These are phyloP conservation scores for Eretmocerus hayati DNA, from an alignment of 2,888 invertebrate species.

Conservation along the genomic window DNA sequence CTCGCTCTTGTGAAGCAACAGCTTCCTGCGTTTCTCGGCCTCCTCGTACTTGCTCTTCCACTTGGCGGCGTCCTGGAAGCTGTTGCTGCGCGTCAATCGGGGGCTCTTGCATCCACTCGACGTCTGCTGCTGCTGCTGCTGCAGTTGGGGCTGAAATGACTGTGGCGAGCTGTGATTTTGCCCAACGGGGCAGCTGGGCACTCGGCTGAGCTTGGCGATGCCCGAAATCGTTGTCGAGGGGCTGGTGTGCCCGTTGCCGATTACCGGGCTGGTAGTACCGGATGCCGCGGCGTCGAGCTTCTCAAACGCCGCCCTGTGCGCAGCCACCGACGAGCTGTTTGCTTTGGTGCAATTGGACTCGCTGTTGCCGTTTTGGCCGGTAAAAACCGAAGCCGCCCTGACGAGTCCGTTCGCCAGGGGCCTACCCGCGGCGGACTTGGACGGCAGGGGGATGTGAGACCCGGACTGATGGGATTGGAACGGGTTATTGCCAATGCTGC, in stretches of 20 bases:
- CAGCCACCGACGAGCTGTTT: conserved; percentile 38
- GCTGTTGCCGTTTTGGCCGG: background rate
- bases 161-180: background rate
- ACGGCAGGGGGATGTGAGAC: conserved; percentile 42
- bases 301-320: conserved; percentile 42
- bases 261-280: background rate
- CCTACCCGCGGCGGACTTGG: conserved; percentile 16
- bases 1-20: conserved; percentile 61
- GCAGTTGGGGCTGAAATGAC: background rate
- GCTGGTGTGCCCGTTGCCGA: conserved; percentile 3
- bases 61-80: conserved; percentile 23
- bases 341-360: conserved; percentile 2
- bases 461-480: too few relatives aligned
- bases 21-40: conserved; percentile 61
- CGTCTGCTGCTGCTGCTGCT: conserved; percentile 1
- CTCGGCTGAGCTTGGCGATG: conserved; percentile 2
- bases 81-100: conserved; percentile 11
- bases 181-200: conserved; percentile 1
- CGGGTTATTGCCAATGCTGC: too few relatives aligned
- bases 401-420: conserved; percentile 10
- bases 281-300: conserved; percentile 31
- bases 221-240: conserved; percentile 6
- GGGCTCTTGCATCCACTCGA: conserved; percentile 2
- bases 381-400: too few relatives aligned
- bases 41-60: conserved; percentile 69